Evolutionary conservation across 2,888 invertebrate species (phyloP).

Genomic region (Epinotia bilunana): DNA sequence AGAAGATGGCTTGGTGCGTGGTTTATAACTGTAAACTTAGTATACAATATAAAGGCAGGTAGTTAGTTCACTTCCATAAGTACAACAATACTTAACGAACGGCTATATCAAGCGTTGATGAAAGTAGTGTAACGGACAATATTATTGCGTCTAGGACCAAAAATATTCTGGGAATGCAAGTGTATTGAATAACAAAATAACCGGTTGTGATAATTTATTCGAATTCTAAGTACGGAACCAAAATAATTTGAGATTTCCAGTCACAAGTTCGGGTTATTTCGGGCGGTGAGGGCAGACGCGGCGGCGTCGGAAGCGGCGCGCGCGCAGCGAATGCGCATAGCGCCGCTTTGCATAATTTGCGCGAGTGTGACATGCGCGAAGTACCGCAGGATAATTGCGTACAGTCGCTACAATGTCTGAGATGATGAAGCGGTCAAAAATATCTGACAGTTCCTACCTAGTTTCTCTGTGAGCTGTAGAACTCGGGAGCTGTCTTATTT

Average conservation of each 20-base stretch:
- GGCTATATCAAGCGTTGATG: no score
- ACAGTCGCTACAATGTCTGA: not conserved
- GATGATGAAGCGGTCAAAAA: no score
- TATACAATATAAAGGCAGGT: no score
- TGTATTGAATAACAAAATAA: not conserved
- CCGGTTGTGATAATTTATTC: not conserved
- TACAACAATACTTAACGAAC: no score
- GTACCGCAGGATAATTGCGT: not conserved
- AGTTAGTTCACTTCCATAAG: no score
- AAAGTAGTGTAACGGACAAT: no score
- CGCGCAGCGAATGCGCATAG: constrained; percentile 54
- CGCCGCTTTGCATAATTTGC: constrained; percentile 42
- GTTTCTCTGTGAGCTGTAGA: no score
- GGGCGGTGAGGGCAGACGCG: constrained; percentile 55
- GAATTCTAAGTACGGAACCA: not conserved
- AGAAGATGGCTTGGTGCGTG: no score
- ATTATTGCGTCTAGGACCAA: not conserved
- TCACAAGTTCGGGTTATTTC: constrained; percentile 30
- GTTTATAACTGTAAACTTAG: no score
- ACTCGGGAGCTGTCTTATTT: no score
- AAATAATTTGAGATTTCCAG: constrained; percentile 5
- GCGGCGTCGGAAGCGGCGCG: constrained; percentile 59
- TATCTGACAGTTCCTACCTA: no score
- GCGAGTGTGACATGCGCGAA: constrained; percentile 15
- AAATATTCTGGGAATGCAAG: not conserved